phyloP scores from a whole-genome alignment of 2,888 invertebrate genomes.

The Melipona beecheii region DNA sequence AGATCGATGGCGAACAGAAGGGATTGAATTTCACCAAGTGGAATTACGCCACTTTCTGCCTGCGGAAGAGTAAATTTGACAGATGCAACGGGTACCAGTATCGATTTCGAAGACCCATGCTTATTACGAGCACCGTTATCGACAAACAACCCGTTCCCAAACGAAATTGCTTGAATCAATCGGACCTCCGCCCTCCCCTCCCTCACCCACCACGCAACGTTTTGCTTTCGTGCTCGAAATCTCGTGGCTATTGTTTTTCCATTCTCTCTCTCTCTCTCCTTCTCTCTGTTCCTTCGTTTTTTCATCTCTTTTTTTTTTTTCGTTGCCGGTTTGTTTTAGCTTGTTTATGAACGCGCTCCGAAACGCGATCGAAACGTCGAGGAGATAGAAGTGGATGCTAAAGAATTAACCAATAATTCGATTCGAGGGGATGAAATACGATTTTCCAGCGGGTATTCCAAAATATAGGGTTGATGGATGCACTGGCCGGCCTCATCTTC shows the following conservation, averaged over 20 bases:
- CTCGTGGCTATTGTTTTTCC: background rate
- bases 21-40: constrained; percentile 46
- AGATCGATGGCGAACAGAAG: constrained; percentile 12
- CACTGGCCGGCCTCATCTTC: background rate
- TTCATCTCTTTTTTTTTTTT: too few relatives aligned
- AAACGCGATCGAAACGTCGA: background rate
- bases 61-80: constrained; percentile 78
- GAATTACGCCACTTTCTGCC: constrained; percentile 62
- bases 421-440: background rate
- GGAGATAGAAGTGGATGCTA: background rate
- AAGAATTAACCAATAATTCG: constrained; percentile 5
- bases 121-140: constrained; percentile 48
- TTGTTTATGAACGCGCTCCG: background rate
- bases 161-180: constrained; percentile 42
- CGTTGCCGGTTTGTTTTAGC: too few relatives aligned
- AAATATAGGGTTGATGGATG: background rate
- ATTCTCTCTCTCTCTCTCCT: background rate
- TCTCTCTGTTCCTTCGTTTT: too few relatives aligned
- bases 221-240: background rate
- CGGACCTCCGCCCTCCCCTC: background rate
- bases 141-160: constrained; percentile 18
- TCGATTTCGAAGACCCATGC: constrained; percentile 67
- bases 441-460: background rate
- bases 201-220: background rate
- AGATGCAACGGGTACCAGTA: constrained; percentile 72